These are phyloP conservation scores for Pseudomyrmex gracilis DNA, from an alignment of 1,140 invertebrate genomes.

Conservation along the genomic window DNA sequence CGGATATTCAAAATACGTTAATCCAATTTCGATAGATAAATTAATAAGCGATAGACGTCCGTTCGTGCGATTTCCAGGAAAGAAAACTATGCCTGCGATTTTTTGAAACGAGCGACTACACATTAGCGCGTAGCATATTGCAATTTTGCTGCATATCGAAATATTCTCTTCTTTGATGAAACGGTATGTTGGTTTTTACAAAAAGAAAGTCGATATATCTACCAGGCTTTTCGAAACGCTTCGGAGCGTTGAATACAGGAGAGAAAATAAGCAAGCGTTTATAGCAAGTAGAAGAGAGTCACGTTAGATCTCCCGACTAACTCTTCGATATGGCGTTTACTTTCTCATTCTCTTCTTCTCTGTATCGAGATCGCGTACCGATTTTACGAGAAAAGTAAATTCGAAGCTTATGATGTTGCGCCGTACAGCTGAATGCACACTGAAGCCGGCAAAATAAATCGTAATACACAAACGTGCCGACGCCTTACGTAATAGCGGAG, in stretches of 20 bases:
- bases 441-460: conserved; percentile 53
- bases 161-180: conserved; percentile 2
- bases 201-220: too few species aligned
- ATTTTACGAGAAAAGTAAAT: conserved; percentile 63
- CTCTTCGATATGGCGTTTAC: conserved; percentile 31
- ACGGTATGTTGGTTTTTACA: not conserved
- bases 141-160: conserved; percentile 15
- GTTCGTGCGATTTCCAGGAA: conserved; percentile 28
- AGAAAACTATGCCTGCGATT: not conserved
- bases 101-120: conserved; percentile 32
- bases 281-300: conserved; percentile 30
- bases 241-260: conserved; percentile 9
- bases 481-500: conserved; percentile 62
- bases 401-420: conserved; percentile 60
- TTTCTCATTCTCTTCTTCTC: not conserved
- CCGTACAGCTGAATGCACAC: conserved; percentile 41
- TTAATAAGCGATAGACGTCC: conserved; percentile 42
- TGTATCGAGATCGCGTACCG: conserved; percentile 48
- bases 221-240: not conserved
- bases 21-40: conserved; percentile 57
- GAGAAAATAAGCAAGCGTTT: conserved; percentile 42
- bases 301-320: conserved; percentile 2
- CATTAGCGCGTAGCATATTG: not conserved
- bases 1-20: conserved; percentile 58
- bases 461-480: conserved; percentile 53